Conservation (phyloP, 2,888 invertebrate genomes). For the Sarcophaga caerulescens region DNA sequence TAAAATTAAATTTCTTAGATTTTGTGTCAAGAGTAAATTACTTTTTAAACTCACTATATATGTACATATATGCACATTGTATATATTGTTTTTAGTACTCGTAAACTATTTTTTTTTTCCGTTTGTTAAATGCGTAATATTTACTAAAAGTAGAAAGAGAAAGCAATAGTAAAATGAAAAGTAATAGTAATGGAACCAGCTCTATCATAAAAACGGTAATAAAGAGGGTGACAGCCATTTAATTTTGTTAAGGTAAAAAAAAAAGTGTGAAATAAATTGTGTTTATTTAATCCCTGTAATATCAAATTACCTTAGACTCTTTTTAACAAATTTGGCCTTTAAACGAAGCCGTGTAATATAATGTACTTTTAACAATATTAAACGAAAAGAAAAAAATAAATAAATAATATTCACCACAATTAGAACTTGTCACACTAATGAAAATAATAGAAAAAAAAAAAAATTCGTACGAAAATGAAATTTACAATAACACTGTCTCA, state of each 20-base stretch:
- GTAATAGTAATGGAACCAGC: background rate
- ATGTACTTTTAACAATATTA: conserved; percentile 25
- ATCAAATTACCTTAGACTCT: conserved; percentile 62
- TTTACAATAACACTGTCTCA: conserved; percentile 1
- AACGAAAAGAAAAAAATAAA: conserved; percentile 6
- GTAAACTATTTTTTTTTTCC: background rate
- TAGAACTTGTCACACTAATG: conserved; percentile 16
- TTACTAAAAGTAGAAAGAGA: conserved; percentile 11
- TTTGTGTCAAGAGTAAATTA: background rate
- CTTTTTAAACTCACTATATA: too few species aligned
- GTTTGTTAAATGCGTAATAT: conserved; percentile 31
- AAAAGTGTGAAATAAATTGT: conserved; percentile 47
- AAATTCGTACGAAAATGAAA: conserved; percentile 27
- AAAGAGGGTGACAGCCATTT: conserved; percentile 29
- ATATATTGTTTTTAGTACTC: background rate
- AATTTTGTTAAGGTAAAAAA: conserved; percentile 19
- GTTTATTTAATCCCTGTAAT: conserved; percentile 56
- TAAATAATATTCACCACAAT: conserved; percentile 29
- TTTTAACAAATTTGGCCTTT: conserved; percentile 55
- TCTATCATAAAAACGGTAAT: background rate
- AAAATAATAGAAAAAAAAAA: conserved; percentile 6
- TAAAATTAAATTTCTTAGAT: background rate
- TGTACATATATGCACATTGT: background rate
- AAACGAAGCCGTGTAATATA: conserved; percentile 64
- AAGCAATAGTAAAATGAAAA: conserved; percentile 5